A percentile compares a stretch with the other conserved stretches of the same genome.
Evolutionary conservation across 2,797 vertebrate genomes (phyloP).

Genomic region (Alectoris magna): DNA sequence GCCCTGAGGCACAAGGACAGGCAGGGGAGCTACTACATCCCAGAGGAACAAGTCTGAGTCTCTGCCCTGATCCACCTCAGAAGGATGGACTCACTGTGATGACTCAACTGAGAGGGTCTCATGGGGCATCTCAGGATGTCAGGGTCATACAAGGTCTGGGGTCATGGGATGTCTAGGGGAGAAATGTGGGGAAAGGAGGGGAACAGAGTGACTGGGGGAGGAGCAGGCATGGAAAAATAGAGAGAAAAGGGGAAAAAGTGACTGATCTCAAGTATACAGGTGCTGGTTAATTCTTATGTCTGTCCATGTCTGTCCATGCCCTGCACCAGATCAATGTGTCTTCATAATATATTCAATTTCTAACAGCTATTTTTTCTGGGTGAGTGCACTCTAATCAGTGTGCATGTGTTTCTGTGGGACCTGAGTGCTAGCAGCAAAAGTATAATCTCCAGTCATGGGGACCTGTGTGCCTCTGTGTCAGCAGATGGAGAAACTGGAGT

Average conservation of each 20-base stretch:
- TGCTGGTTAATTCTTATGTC: rapidly evolving
- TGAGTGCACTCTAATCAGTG: not conserved
- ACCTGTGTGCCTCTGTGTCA: not conserved
- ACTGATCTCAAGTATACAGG: not conserved
- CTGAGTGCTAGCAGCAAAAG: not conserved
- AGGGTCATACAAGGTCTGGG: not conserved
- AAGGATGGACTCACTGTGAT: rapidly evolving
- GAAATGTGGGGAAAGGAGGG: not conserved
- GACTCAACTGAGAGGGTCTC: rapidly evolving
- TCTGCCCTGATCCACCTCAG: not conserved
- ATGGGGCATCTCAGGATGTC: not conserved
- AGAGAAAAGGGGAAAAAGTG: not conserved
- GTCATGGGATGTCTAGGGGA: not conserved
- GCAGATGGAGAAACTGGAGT: not conserved
- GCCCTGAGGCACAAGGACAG: not conserved
- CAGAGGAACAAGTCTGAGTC: not conserved
- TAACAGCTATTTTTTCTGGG: not conserved
- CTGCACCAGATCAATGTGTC: not conserved
- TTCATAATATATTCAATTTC: not conserved
- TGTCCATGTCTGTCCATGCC: not conserved
- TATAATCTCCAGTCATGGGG: rapidly evolving
- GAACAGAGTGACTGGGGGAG: not conserved
- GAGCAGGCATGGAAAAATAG: not conserved
- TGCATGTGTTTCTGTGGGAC: rapidly evolving
- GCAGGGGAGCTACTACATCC: not conserved